Evolutionary conservation across 1,140 invertebrate genomes (phyloP).

Genomic region (Papilio helenus): DNA sequence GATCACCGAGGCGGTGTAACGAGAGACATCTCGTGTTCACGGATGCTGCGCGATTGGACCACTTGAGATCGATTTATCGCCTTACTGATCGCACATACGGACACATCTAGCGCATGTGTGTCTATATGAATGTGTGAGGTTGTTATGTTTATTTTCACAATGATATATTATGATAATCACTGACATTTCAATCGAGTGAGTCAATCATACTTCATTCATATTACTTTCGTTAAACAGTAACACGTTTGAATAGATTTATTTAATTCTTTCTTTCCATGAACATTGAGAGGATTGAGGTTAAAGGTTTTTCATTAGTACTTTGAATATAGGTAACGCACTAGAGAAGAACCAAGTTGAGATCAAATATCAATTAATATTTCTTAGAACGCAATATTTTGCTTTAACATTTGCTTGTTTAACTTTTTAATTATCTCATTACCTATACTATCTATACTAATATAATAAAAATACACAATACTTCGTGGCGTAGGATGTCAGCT

Average conservation of each 20-base stretch:
- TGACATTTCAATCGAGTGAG: conserved; percentile 13
- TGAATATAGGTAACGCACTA: neutral
- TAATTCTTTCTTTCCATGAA: conserved; percentile 8
- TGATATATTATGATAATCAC: conserved; percentile 5
- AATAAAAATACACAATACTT: no score
- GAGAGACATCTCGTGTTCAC: conserved; percentile 22
- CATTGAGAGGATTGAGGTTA: neutral
- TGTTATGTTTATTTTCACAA: conserved; percentile 26
- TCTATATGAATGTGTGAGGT: neutral
- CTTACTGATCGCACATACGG: neutral
- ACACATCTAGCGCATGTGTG: neutral
- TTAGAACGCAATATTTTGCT: no score
- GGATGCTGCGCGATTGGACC: conserved; percentile 9
- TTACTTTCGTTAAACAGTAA: neutral
- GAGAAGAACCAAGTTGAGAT: neutral
- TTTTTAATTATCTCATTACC: no score
- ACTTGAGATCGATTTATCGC: conserved; percentile 32
- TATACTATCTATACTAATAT: no score
- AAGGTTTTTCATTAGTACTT: neutral
- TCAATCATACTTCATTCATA: conserved; percentile 7
- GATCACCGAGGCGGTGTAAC: conserved; percentile 12
- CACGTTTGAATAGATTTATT: neutral
- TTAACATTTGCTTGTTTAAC: no score
- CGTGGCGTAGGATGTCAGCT: no score
- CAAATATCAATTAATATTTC: neutral